These are phyloP conservation scores for Sebastiscus albofasciatus DNA, from an alignment of 2,797 vertebrate species.

Conservation along the genomic window DNA sequence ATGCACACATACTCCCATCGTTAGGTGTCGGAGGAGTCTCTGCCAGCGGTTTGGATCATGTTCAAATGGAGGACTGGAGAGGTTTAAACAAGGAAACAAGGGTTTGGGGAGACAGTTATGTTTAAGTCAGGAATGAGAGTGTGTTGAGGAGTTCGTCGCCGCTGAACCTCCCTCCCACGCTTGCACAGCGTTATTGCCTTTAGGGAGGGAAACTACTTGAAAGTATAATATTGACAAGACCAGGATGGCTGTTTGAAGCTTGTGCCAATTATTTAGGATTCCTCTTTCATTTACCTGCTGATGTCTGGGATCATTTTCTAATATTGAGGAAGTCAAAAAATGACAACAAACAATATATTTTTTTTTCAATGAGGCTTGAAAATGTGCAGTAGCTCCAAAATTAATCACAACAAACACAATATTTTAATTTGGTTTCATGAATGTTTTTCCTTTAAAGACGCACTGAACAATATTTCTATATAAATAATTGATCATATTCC, in stretches of 20 bases:
- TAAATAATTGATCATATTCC: too few species aligned
- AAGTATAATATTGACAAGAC: constrained; percentile 13
- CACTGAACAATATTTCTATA: too few species aligned
- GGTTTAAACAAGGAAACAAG: constrained; percentile 32
- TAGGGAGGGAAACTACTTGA: constrained; percentile 40
- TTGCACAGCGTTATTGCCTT: constrained; percentile 26
- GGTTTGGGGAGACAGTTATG: constrained; percentile 40
- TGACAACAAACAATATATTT: background rate
- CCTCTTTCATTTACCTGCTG: background rate
- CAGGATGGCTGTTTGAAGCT: constrained; percentile 2
- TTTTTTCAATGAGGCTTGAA: background rate
- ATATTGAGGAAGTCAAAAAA: background rate
- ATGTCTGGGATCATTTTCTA: background rate
- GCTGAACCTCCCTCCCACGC: constrained; percentile 33
- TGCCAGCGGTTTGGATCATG: constrained; percentile 53
- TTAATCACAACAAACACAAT: background rate
- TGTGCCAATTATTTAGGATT: background rate
- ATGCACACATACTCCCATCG: constrained; percentile 52
- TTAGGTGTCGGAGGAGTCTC: constrained; percentile 58
- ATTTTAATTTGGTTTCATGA: background rate
- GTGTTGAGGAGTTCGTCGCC: background rate
- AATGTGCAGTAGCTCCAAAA: background rate
- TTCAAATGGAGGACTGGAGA: constrained; percentile 41
- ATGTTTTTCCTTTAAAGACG: background rate
- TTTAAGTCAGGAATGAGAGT: constrained; percentile 38